Percentiles rank a stretch among this genome's conserved stretches.
These are phyloP conservation scores for Lagorchestes hirsutus DNA, from an alignment of 2,797 vertebrate genomes.

Conservation along the genomic window DNA sequence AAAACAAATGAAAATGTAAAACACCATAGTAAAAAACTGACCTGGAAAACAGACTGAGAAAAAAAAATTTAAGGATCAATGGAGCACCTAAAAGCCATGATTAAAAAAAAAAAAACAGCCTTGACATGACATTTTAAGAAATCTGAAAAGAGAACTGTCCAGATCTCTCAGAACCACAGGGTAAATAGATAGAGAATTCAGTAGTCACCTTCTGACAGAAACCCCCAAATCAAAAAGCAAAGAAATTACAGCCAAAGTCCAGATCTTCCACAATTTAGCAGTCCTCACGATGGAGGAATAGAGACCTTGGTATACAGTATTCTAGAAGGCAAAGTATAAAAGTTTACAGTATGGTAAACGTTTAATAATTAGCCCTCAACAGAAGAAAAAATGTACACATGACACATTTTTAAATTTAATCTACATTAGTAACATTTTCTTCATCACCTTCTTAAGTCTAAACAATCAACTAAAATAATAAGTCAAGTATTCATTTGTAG, in stretches of 20 bases:
- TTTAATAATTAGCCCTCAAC: neutral
- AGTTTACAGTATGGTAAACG: neutral
- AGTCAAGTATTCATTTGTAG: neutral
- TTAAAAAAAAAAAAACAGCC: neutral
- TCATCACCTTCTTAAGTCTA: neutral
- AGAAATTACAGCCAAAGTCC: neutral
- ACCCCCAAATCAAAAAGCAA: neutral
- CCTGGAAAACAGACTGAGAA: neutral
- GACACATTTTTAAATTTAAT: neutral
- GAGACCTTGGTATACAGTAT: neutral
- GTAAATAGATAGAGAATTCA: neutral
- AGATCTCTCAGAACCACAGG: neutral
- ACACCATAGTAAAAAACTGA: neutral
- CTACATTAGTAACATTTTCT: neutral
- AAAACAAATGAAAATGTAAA: neutral
- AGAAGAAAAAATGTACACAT: neutral
- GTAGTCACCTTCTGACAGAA: neutral
- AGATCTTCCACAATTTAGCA: neutral
- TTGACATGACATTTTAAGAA: neutral
- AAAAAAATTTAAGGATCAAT: neutral
- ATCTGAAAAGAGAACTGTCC: neutral
- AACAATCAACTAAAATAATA: too few relatives aligned
- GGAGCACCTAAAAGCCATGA: neutral
- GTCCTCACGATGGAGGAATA: neutral
- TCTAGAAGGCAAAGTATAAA: neutral